These are phyloP conservation scores for Hemichromis elongatus DNA, from an alignment of 2,113 vertebrate species.

Conservation along the genomic window DNA sequence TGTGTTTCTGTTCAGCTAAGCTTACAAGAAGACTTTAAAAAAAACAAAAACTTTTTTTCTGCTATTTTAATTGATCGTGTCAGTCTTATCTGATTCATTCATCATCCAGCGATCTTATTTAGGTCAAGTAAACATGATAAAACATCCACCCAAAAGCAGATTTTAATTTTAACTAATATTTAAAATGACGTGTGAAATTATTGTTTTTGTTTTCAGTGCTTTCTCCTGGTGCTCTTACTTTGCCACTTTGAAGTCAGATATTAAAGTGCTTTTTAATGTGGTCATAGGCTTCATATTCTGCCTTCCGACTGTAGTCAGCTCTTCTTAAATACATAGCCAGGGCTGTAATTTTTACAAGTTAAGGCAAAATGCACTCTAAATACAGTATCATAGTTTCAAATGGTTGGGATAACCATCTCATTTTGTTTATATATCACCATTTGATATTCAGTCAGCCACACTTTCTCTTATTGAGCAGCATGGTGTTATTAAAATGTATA, in stretches of 20 bases:
- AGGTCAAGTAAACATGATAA: slow-evolving; percentile 51
- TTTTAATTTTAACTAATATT: slow-evolving; percentile 70
- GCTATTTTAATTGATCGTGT: not conserved
- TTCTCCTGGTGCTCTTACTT: slow-evolving; percentile 57
- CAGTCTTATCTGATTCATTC: slow-evolving; percentile 7
- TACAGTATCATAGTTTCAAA: slow-evolving; percentile 79
- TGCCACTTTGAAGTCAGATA: slow-evolving; percentile 74
- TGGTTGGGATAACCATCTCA: slow-evolving; percentile 60
- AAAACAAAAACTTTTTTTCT: not conserved
- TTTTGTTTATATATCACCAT: slow-evolving; percentile 62
- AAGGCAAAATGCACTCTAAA: slow-evolving; percentile 77
- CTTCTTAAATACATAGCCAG: slow-evolving; percentile 72
- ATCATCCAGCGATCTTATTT: slow-evolving; percentile 49
- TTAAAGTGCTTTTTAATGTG: slow-evolving; percentile 79
- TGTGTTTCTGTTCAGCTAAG: not conserved
- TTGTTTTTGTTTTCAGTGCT: slow-evolving; percentile 68
- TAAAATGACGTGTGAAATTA: slow-evolving; percentile 73
- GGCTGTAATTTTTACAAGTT: slow-evolving; percentile 80
- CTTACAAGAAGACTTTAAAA: not conserved
- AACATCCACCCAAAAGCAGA: slow-evolving; percentile 54
- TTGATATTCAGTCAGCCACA: slow-evolving; percentile 59
- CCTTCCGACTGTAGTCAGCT: slow-evolving; percentile 62
- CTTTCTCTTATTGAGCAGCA: slow-evolving; percentile 49
- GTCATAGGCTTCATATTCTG: slow-evolving; percentile 67
- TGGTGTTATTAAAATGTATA: slow-evolving; percentile 72